Base-by-base conservation (phyloP, 2,888 invertebrate species). In the Mesoligia furuncula region DNA sequence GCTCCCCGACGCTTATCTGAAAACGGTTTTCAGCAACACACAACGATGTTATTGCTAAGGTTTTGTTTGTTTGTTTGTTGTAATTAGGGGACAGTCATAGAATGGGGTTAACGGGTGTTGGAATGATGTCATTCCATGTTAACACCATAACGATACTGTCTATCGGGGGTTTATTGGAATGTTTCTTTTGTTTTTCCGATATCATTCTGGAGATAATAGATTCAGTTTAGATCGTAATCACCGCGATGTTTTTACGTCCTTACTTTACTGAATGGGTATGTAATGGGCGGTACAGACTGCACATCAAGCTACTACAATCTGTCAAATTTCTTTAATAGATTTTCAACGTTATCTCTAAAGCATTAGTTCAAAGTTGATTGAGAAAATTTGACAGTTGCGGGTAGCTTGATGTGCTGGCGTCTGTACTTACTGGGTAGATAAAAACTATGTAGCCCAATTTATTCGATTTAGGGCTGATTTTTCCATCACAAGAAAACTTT, bases 21-120 rank as follows among this genome's bases (percentile, higher is more conserved):
- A 91, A 91, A 89, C 86, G 89, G 85, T 90, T 90, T 88, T 86
- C 88, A 77, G 88, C 80, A 87, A 84, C 79, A 84, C 82, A 84
- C 85, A 74, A 86, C 88, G 72, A 62, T 83, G 73, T 83, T 87
- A 89, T 87, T 87, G 86, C 85, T 76, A 85, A 82, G 81, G 81
- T 88, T 86, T 81, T 64, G 75, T 84, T 75, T 82, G 80, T 83
- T 74, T 73, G 62, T 78, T 79, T 76, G 66, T 79, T 69, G 84
- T 85, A 81, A 87, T 84, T 86, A 79, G 69, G 67, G 75, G 62
- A 71, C 68, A 69, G 62, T 48, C 67, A 62, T 71, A 57, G 83
- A 83, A 80, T 71, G 48, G 31, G 54, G 54, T 39, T 61, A 74
- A 77, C 65, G 68, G 59, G 66, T 70, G 74, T 73, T 27, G 69